Evolutionary conservation across 2,888 invertebrate species (phyloP).

Genomic region (Junonia oenone): DNA sequence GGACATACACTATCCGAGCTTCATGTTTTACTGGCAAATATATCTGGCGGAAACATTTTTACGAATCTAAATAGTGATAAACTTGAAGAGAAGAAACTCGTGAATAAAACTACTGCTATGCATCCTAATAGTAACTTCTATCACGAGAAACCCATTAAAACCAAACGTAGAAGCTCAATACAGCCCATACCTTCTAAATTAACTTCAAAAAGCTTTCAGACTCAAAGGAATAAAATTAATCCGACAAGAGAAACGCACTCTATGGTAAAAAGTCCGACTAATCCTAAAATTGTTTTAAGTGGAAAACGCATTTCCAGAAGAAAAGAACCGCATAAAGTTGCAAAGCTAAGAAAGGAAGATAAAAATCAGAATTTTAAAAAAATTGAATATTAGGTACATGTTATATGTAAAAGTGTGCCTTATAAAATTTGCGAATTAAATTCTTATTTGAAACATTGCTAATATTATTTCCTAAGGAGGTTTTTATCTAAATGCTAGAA

Average conservation of each 20-base stretch:
- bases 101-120: conserved; percentile 38
- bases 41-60: conserved; percentile 39
- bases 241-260: conserved; percentile 22
- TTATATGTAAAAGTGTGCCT: neutral
- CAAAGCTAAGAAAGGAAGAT: conserved; percentile 35
- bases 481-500: too few species aligned
- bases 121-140: conserved; percentile 36
- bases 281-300: conserved; percentile 34
- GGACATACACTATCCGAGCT: conserved; percentile 54
- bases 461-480: too few species aligned
- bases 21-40: conserved; percentile 42
- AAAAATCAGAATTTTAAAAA: conserved; percentile 29
- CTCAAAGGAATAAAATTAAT: conserved; percentile 31
- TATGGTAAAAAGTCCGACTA: conserved; percentile 26
- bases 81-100: conserved; percentile 30
- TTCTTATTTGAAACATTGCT: too few species aligned
- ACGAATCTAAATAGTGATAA: conserved; percentile 30
- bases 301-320: conserved; percentile 20
- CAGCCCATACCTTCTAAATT: conserved; percentile 36
- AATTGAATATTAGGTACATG: neutral
- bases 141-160: conserved; percentile 28
- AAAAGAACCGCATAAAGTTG: conserved; percentile 41
- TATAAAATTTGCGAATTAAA: too few species aligned
- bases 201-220: conserved; percentile 39
- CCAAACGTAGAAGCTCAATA: conserved; percentile 34